Evolutionary conservation across 1,140 invertebrate species (phyloP), one percentile per base, ranked within the genome.

Genomic region (Aphis craccivora): DNA sequence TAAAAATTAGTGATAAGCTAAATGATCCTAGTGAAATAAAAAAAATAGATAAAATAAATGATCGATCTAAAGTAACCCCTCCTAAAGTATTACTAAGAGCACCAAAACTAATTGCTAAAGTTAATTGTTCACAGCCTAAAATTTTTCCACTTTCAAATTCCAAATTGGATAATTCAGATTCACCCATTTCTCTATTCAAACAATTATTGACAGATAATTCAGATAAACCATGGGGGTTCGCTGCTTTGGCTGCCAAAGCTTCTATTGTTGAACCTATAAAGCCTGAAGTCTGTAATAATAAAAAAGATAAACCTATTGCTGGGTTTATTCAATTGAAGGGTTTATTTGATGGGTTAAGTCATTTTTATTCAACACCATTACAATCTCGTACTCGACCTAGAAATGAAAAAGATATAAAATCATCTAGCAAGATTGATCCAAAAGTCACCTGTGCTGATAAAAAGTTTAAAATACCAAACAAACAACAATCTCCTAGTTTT

Each of bases 311-410:
- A 60, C 67, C 81, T 67, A 91, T 91, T 92, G 95, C 96, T 94
- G 96, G 96, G 45, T 95, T 96, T 94, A 96, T 96, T 14, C 97
- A 97, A 94, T 95, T 98, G 23, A 97, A 97, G 91, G 97, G 97
- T 40, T 95, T 98, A 2, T 98, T 97, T 95, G 98, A 98, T 95
- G 97, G 98, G 6, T 95, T 98, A 20, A 98, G 97, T 94, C 97
- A 98, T 95, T 97, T 98, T 94, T 98, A 97, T 95, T 97, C 97
- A 76, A 96, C 97, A 45, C 96, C 96, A 18, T 96, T 96, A 87
- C 96, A 96, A 93, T 95, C 97, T 95, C 94, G 97, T 94, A 93
- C 76, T 76, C 76, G 91, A 40, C 91, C 48, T 53, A 81, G 91
- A 53, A 53, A 37, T 53, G 91, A 93, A 43, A 93, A 93, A 53